phyloP scores from a whole-genome alignment of 2,797 vertebrate genomes.

The Alauda arvensis region DNA sequence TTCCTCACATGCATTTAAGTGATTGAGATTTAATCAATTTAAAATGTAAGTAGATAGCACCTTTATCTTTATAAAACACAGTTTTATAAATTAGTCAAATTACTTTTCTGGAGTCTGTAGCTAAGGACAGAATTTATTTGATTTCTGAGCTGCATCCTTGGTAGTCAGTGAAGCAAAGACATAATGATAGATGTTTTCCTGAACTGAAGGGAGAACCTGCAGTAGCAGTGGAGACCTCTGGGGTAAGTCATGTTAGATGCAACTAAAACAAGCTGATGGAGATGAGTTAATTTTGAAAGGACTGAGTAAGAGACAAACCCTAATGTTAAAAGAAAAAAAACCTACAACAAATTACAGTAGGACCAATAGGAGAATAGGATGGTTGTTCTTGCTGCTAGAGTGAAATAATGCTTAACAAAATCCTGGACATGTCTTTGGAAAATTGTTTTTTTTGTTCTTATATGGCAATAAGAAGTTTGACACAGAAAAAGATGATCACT shows the following conservation, averaged over 20 bases:
- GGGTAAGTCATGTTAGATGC: neutral
- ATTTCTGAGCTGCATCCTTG: neutral
- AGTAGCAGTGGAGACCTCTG: neutral
- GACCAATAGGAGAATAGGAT: neutral
- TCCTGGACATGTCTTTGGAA: neutral
- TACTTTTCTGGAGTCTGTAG: neutral
- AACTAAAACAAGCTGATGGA: neutral
- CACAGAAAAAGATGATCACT: neutral
- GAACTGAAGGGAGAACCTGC: neutral
- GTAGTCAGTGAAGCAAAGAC: neutral
- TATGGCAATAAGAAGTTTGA: neutral
- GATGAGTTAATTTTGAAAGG: neutral
- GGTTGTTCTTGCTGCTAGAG: neutral
- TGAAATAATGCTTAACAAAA: neutral
- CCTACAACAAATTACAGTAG: neutral
- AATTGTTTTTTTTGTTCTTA: neutral
- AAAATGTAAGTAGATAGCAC: neutral
- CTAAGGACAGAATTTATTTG: neutral
- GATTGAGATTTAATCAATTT: neutral
- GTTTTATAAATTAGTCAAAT: neutral
- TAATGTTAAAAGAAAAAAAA: neutral
- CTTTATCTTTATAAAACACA: neutral
- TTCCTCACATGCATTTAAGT: neutral
- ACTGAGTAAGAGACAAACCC: neutral
- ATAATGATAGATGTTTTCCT: neutral